Evolutionary conservation across 2,888 invertebrate species (phyloP).

Genomic region (Aphodius sticticus): DNA sequence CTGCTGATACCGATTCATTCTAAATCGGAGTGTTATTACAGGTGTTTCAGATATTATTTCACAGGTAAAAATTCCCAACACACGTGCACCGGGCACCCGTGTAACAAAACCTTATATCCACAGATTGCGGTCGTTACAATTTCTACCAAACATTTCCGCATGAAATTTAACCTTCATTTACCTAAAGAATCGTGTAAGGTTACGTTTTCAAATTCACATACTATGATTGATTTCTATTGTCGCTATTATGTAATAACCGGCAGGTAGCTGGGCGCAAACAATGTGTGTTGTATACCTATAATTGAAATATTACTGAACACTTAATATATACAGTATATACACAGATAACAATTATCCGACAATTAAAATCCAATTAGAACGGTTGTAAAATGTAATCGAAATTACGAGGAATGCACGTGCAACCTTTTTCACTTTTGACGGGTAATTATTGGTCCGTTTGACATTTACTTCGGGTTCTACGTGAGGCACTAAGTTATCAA

Average conservation of each 20-base stretch:
- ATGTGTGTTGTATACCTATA: neutral
- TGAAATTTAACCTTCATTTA: neutral
- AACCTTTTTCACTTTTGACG: conserved; percentile 30
- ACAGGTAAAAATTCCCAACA: neutral
- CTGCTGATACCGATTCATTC: neutral
- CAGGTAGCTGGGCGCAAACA: neutral
- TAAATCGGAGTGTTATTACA: neutral
- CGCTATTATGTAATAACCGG: neutral
- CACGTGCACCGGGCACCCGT: neutral
- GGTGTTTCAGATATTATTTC: neutral
- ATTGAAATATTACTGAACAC: neutral
- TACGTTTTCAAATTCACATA: neutral
- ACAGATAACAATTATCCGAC: neutral
- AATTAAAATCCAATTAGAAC: neutral
- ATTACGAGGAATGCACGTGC: neutral
- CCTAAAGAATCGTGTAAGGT: neutral
- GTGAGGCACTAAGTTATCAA: conserved; percentile 17
- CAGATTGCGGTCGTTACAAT: neutral
- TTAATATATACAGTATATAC: neutral
- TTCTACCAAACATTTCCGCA: neutral
- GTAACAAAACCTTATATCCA: conserved; percentile 4
- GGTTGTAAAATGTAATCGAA: neutral
- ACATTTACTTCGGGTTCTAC: conserved; percentile 29
- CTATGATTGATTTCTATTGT: neutral
- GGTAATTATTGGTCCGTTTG: conserved; percentile 30